Percentiles rank a stretch among this genome's conserved stretches.
Conservation (phyloP, 2,113 vertebrate species). For the Dendropsophus ebraccatus region DNA sequence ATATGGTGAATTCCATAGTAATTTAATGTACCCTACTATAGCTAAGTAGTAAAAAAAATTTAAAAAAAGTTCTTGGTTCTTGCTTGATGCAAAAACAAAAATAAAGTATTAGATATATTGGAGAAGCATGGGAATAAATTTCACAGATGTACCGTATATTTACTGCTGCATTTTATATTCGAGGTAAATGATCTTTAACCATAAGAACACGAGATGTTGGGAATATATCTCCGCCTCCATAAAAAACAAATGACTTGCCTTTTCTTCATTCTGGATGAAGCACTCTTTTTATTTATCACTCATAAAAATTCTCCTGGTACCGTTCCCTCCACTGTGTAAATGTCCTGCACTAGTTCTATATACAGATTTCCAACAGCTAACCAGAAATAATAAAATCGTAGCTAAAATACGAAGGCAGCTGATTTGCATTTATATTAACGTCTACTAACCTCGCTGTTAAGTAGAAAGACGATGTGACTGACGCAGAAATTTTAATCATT, state of each 20-base stretch:
- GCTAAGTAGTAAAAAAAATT: too few relatives aligned
- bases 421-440: neutral
- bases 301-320: neutral
- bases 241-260: neutral
- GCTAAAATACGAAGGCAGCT: neutral
- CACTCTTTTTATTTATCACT: neutral
- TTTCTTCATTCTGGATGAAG: neutral
- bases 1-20: too few relatives aligned
- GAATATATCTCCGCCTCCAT: neutral
- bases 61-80: too few relatives aligned
- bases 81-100: too few relatives aligned
- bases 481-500: constrained; percentile 85
- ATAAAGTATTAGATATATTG: too few relatives aligned
- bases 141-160: neutral
- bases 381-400: neutral
- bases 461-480: constrained; percentile 72
- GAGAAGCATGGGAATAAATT: neutral
- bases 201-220: neutral
- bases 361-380: neutral
- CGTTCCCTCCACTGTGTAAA: neutral
- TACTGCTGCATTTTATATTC: neutral
- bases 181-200: neutral
- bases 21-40: too few relatives aligned
- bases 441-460: constrained; percentile 84
- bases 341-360: neutral